Evolutionary conservation across 2,797 vertebrate genomes (phyloP).

Genomic region (Danio kyathit): DNA sequence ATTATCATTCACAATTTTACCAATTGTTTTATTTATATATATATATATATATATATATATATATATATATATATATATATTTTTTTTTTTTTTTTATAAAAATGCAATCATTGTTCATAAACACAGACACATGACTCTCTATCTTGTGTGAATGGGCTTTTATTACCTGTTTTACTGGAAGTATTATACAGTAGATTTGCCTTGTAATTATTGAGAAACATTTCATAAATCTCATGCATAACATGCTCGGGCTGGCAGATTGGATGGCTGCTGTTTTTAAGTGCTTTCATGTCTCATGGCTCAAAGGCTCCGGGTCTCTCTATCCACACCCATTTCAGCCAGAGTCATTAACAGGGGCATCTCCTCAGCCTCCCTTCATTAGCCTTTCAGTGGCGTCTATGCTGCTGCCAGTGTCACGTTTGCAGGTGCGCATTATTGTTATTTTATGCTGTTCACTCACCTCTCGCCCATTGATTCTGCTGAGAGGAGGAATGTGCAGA

Average conservation of each 20-base stretch:
- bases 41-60: too few relatives aligned
- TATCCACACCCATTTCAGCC: conserved; percentile 55
- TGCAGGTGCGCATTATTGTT: conserved; percentile 53
- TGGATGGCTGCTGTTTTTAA: conserved; percentile 35
- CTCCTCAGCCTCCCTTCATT: conserved; percentile 59
- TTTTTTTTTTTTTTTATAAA: too few relatives aligned
- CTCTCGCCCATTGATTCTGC: conserved; percentile 45
- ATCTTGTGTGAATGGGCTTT: neutral
- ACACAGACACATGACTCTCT: neutral
- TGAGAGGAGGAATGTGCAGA: conserved; percentile 40
- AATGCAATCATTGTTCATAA: neutral
- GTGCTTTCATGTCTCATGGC: neutral
- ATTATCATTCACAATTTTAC: too few relatives aligned
- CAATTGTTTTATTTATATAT: too few relatives aligned
- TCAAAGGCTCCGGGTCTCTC: conserved; percentile 35
- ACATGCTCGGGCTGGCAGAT: conserved; percentile 52
- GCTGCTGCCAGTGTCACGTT: conserved; percentile 51
- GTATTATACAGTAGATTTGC: neutral
- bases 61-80: too few relatives aligned
- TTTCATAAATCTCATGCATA: conserved; percentile 15
- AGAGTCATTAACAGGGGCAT: conserved; percentile 53
- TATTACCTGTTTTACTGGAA: neutral
- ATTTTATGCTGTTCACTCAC: conserved; percentile 53
- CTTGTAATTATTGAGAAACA: neutral
- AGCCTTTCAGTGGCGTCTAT: conserved; percentile 60